Evolutionary conservation across 2,113 vertebrate species (phyloP).

Genomic region (Electrona antarctica): DNA sequence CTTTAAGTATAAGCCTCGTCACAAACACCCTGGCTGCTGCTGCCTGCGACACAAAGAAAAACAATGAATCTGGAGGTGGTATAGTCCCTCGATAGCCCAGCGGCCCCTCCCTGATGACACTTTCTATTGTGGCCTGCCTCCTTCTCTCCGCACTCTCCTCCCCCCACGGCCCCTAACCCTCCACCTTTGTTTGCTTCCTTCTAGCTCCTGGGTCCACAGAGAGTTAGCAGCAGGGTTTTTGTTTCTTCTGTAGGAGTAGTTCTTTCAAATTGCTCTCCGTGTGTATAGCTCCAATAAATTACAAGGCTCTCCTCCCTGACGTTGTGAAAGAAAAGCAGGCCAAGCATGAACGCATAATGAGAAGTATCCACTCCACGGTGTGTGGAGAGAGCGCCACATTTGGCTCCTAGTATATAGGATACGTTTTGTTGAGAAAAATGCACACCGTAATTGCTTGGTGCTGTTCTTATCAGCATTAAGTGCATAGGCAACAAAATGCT

Average conservation of each 20-base stretch:
- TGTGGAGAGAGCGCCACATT: not conserved
- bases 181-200: constrained; percentile 54
- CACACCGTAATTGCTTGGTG: not conserved
- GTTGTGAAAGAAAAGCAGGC: constrained; percentile 41
- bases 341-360: constrained; percentile 43
- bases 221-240: constrained; percentile 50
- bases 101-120: constrained; percentile 55
- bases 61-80: constrained; percentile 59
- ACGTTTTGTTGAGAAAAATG: not conserved
- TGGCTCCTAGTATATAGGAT: no score
- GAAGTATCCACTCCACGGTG: constrained; percentile 11
- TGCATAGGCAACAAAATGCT: no score
- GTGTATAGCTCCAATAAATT: constrained; percentile 66
- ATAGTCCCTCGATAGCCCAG: constrained; percentile 34
- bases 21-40: constrained; percentile 7
- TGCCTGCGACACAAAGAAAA: constrained; percentile 17
- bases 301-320: constrained; percentile 47
- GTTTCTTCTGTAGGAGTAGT: constrained; percentile 25
- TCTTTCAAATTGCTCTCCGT: constrained; percentile 51
- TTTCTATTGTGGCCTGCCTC: constrained; percentile 50
- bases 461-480: no score
- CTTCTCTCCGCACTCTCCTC: constrained; percentile 28
- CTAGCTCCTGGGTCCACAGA: constrained; percentile 8
- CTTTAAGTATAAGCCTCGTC: constrained; percentile 11
- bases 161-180: constrained; percentile 18